phyloP scores from a whole-genome alignment of 2,797 vertebrate genomes.

The Sebastes itinus region DNA sequence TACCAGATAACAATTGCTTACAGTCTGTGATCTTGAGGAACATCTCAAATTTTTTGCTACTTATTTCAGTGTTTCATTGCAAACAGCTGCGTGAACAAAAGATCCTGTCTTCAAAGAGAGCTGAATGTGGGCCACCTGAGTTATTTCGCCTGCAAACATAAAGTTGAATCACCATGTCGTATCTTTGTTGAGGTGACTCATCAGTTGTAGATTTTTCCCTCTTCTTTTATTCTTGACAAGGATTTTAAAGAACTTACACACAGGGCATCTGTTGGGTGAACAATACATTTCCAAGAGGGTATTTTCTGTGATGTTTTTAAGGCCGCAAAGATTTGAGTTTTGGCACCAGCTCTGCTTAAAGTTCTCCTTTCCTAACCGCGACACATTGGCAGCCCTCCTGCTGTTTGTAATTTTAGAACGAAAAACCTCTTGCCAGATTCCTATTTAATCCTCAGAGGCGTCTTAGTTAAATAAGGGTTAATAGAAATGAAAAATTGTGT shows the following conservation, averaged over 20 bases:
- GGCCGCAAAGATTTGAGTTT: slow-evolving; percentile 7
- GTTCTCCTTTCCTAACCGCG: slow-evolving; percentile 22
- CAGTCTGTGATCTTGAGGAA: slow-evolving; percentile 43
- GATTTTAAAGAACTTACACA: slow-evolving; percentile 16
- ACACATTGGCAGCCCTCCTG: slow-evolving; percentile 47
- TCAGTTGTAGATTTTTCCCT: slow-evolving; percentile 10
- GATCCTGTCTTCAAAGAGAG: slow-evolving; percentile 52
- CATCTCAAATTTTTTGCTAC: slow-evolving; percentile 50
- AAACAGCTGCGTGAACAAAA: slow-evolving; percentile 64
- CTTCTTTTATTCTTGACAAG: slow-evolving; percentile 17
- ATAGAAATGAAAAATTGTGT: slow-evolving; percentile 38
- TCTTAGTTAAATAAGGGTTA: slow-evolving; percentile 58
- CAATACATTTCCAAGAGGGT: not conserved
- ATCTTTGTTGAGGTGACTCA: slow-evolving; percentile 58
- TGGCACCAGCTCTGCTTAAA: slow-evolving; percentile 4
- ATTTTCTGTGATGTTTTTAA: slow-evolving; percentile 15
- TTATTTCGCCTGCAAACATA: slow-evolving; percentile 56
- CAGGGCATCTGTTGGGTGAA: slow-evolving; percentile 19
- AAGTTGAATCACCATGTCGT: slow-evolving; percentile 42
- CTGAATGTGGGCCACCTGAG: slow-evolving; percentile 58
- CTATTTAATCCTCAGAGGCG: slow-evolving; percentile 29
- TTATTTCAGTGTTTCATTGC: slow-evolving; percentile 47
- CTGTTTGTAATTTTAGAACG: slow-evolving; percentile 60
- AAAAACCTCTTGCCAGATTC: slow-evolving; percentile 47
- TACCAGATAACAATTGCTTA: slow-evolving; percentile 33